Conservation (phyloP, 2,888 invertebrate species). For the Thecophora atra region DNA sequence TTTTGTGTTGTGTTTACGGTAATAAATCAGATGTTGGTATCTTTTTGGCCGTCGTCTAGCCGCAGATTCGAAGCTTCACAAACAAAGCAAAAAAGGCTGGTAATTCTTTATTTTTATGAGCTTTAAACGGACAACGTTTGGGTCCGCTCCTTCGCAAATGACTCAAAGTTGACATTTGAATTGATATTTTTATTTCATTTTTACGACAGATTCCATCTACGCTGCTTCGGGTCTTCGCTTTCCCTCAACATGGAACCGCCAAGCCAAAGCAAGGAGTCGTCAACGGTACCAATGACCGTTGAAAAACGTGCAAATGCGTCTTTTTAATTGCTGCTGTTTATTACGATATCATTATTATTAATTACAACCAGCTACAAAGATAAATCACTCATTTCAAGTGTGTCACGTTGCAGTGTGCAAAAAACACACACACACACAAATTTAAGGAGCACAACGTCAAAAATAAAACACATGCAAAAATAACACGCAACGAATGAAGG, state of each 20-base stretch:
- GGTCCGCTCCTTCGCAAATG: no score
- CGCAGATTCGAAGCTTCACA: no score
- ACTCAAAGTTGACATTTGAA: no score
- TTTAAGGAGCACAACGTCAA: not conserved
- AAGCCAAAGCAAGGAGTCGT: not conserved
- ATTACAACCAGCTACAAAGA: no score
- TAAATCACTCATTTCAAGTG: not conserved
- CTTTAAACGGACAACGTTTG: no score
- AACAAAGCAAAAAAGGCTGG: no score
- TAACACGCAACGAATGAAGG: conserved; percentile 6
- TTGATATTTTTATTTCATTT: no score
- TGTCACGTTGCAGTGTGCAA: conserved; percentile 5
- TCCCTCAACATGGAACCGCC: not conserved
- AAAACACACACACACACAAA: conserved; percentile 2
- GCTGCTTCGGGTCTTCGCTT: not conserved
- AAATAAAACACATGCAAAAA: not conserved
- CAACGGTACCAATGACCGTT: not conserved
- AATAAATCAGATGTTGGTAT: no score
- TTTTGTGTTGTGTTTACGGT: no score
- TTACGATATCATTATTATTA: not conserved
- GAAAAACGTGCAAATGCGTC: not conserved
- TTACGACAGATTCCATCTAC: no score
- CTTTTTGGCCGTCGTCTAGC: no score
- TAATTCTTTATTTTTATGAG: no score
- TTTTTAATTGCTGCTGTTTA: not conserved